These are phyloP conservation scores for Falco berigora DNA, from an alignment of 2,797 vertebrate species.

Conservation along the genomic window DNA sequence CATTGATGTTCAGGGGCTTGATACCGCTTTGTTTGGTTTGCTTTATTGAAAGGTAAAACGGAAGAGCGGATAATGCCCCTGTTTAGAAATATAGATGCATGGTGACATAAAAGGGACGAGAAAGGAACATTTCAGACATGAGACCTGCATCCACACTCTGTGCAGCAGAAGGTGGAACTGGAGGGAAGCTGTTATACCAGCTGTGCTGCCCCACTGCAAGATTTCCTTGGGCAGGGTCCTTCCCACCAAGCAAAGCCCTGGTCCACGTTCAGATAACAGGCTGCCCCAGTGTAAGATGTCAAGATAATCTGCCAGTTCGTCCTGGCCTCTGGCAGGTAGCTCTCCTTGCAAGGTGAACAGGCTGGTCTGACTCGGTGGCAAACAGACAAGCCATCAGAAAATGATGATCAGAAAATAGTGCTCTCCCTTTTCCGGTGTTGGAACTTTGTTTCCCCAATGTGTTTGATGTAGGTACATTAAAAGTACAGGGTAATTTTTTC, in stretches of 20 bases:
- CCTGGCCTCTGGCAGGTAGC: background rate
- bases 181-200: background rate
- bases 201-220: background rate
- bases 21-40: slow-evolving; percentile 12
- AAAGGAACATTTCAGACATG: background rate
- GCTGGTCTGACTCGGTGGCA: background rate
- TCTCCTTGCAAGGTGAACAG: background rate
- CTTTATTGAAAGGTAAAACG: background rate
- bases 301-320: background rate
- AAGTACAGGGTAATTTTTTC: slow-evolving; percentile 25
- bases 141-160: background rate
- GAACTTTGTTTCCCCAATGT: background rate
- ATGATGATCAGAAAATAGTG: background rate
- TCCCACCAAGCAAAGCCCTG: background rate
- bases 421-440: background rate
- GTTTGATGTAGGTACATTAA: background rate
- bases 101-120: background rate
- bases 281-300: background rate
- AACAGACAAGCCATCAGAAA: background rate
- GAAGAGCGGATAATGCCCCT: background rate
- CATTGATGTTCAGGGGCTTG: background rate
- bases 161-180: accelerated
- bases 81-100: background rate
- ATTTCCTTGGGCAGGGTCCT: background rate
- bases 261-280: background rate